phyloP scores from a whole-genome alignment of 1,140 invertebrate genomes.

The Diabrotica undecimpunctata region DNA sequence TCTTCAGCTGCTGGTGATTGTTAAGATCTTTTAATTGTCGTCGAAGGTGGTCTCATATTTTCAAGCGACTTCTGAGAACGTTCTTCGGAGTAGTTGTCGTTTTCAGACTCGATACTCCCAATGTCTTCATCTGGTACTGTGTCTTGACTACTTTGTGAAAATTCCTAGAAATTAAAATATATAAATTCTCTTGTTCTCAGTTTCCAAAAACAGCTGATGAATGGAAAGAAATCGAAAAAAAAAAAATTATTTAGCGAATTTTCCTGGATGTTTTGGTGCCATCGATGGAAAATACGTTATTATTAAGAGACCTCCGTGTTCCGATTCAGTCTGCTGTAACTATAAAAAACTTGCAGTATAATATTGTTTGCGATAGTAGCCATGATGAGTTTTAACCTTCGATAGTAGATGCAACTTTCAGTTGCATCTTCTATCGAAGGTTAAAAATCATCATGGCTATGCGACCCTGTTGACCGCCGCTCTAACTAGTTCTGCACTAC shows the following conservation, averaged over 20 bases:
- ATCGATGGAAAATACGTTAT: conserved; percentile 7
- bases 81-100: background rate
- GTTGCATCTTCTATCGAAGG: too few relatives aligned
- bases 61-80: background rate
- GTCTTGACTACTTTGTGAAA: conserved; percentile 2
- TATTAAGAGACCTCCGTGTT: background rate
- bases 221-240: conserved; percentile 7
- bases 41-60: conserved; percentile 4
- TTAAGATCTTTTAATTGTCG: background rate
- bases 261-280: background rate
- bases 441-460: too few relatives aligned
- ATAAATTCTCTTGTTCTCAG: background rate
- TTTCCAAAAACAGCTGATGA: background rate
- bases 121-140: background rate
- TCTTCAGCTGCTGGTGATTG: conserved; percentile 7
- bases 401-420: conserved; percentile 18
- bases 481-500: too few relatives aligned
- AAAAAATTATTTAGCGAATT: background rate
- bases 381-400: conserved; percentile 29
- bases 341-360: background rate
- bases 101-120: background rate
- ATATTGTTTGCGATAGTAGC: conserved; percentile 32
- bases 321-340: background rate
- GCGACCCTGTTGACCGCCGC: too few relatives aligned
- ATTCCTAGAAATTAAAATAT: background rate